Evolutionary conservation across 2,888 invertebrate genomes (phyloP), one percentile per base, ranked within the genome.

Genomic region (Brachylomia viminalis): DNA sequence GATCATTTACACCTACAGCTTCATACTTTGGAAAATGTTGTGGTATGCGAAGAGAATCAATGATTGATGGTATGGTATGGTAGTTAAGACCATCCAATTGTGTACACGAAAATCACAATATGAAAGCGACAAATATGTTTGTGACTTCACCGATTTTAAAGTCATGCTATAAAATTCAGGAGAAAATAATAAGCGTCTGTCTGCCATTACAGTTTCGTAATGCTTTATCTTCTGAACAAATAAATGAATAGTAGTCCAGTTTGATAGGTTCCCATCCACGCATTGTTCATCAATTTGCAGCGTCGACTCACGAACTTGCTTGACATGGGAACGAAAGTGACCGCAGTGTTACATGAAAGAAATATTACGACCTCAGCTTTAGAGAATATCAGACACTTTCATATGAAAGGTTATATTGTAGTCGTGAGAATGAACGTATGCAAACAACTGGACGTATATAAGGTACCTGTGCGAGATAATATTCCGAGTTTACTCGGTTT

Each of bases 401-500:
- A 88, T 92, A 90, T 86, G 90, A 93, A 93, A 93, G 91, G 92
- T 94, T 90, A 89, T 89, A 87, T 89, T 87, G 88, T 87, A 92
- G 90, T 90, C 95, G 95, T 95, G 96, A 92, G 96, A 96, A 95
- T 89, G 79, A 83, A 88, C 90, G 88, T 90, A 91, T 91, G 92
- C 91, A 93, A 92, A 93, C 91, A 92, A 90, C 87, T 85, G 88
- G 86, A 88, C 83, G 80, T 33, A 33, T 61, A 17, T 23, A 81
- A 88, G 77, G 87, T 83, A 80, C 84, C 83, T 86, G 85, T 69
- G 75, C 89, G 78, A 90, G 81, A 85, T 83, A 85, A 83, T 83
- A 59, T 59, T 69, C 86, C 87, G 86, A 91, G 94, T 93, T 93
- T 92, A 92, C 93, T 90, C 86, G 90, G 87, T 90, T 91, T 86